Evolutionary conservation across 1,140 invertebrate genomes (phyloP).

Genomic region (Eupeodes corollae): DNA sequence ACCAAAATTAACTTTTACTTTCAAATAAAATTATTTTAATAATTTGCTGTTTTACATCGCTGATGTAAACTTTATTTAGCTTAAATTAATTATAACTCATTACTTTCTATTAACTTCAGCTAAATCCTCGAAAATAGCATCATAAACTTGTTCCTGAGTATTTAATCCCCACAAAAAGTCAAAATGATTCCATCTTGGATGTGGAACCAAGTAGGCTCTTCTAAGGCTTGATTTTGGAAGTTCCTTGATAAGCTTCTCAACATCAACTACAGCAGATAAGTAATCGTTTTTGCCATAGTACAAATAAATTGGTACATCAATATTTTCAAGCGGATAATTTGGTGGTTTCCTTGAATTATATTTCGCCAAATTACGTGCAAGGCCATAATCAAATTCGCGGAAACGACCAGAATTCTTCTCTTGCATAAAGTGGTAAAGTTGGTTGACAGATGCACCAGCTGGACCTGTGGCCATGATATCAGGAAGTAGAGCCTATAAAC

Average conservation of each 20-base stretch:
- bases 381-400: slow-evolving; percentile 39
- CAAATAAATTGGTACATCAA: slow-evolving; percentile 49
- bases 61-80: no score
- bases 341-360: slow-evolving; percentile 41
- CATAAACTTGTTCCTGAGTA: slow-evolving; percentile 46
- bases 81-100: no score
- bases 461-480: slow-evolving; percentile 41
- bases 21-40: no score
- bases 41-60: no score
- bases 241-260: slow-evolving; percentile 39
- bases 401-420: slow-evolving; percentile 31
- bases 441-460: slow-evolving; percentile 42
- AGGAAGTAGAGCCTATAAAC: slow-evolving; percentile 30
- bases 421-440: slow-evolving; percentile 41
- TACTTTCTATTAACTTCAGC: no score
- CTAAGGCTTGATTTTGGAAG: slow-evolving; percentile 29
- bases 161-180: slow-evolving; percentile 58
- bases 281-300: slow-evolving; percentile 51
- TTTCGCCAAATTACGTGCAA: slow-evolving; percentile 35
- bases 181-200: slow-evolving; percentile 54
- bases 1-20: no score
- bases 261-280: slow-evolving; percentile 46
- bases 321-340: slow-evolving; percentile 45
- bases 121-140: no score
- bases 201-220: slow-evolving; percentile 39